A percentile compares a stretch with the other conserved stretches of the same genome.
These are phyloP conservation scores for Diplodus puntazzo DNA, from an alignment of 2,797 vertebrate genomes.

Conservation along the genomic window DNA sequence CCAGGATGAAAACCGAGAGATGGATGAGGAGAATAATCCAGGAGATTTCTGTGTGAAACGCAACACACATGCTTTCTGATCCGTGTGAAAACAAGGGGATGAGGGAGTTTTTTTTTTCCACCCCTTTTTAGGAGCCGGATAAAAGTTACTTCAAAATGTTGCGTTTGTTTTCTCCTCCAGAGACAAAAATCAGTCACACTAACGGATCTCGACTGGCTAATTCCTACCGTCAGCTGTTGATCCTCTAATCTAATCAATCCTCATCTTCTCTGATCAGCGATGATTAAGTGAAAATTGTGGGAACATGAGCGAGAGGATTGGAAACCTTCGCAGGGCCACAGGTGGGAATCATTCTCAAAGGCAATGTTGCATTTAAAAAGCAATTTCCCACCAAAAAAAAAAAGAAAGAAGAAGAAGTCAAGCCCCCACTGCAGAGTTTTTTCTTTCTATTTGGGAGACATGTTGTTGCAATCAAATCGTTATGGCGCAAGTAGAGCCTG, in stretches of 20 bases:
- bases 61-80: slow-evolving; percentile 20
- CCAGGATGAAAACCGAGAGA: slow-evolving; percentile 40
- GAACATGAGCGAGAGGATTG: slow-evolving; percentile 42
- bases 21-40: slow-evolving; percentile 36
- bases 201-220: slow-evolving; percentile 21
- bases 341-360: slow-evolving; percentile 85
- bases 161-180: slow-evolving; percentile 7
- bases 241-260: slow-evolving; percentile 58
- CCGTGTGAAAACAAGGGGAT: slow-evolving; percentile 30
- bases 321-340: slow-evolving; percentile 68
- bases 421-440: slow-evolving; percentile 62
- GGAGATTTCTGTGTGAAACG: slow-evolving; percentile 44
- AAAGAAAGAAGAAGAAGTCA: slow-evolving; percentile 5
- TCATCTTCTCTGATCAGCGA: slow-evolving; percentile 21
- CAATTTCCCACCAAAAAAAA: slow-evolving; percentile 65
- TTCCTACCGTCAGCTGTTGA: slow-evolving; percentile 22
- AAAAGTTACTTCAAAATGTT: background rate
- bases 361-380: slow-evolving; percentile 77
- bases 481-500: slow-evolving; percentile 75
- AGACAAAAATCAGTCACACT: slow-evolving; percentile 24
- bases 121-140: background rate
- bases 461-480: slow-evolving; percentile 84
- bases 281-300: slow-evolving; percentile 30
- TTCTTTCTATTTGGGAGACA: slow-evolving; percentile 66
- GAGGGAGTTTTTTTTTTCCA: background rate